Percentiles rank a stretch among this genome's conserved stretches.
These are phyloP conservation scores for Caenorhabditis tropicalis DNA, from an alignment of 1,140 invertebrate genomes.

Conservation along the genomic window DNA sequence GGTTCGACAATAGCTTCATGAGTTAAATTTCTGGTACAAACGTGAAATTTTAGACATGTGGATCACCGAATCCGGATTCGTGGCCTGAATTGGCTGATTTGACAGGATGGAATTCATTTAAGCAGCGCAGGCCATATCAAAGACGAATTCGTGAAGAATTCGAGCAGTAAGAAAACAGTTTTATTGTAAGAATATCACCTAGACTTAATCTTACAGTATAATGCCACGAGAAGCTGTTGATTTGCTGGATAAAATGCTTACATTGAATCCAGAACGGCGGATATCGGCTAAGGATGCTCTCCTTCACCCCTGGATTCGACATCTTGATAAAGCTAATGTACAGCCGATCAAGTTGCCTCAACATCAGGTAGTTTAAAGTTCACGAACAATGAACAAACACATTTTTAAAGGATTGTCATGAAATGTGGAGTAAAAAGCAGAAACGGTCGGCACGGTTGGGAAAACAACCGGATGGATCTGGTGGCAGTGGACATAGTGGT, in stretches of 20 bases:
- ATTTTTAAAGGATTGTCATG: conserved; percentile 84
- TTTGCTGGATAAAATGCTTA: conserved; percentile 93
- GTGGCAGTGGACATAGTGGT: conserved; percentile 13
- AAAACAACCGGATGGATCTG: conserved; percentile 17
- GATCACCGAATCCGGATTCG: conserved; percentile 91
- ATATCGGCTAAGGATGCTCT: conserved; percentile 93
- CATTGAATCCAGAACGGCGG: conserved; percentile 89
- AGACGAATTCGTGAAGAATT: conserved; percentile 79
- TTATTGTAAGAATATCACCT: background rate
- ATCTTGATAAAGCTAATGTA: conserved; percentile 83
- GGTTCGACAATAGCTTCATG: conserved; percentile 56
- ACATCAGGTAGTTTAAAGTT: conserved; percentile 78
- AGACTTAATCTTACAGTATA: conserved; percentile 67
- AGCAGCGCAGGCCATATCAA: conserved; percentile 42
- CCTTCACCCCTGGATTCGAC: conserved; percentile 89
- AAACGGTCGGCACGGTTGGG: conserved; percentile 9
- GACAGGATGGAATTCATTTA: conserved; percentile 72
- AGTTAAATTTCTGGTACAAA: background rate
- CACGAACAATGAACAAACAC: background rate
- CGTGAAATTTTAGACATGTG: conserved; percentile 78
- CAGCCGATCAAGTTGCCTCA: conserved; percentile 79
- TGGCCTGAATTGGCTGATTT: conserved; percentile 97
- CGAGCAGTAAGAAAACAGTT: conserved; percentile 39
- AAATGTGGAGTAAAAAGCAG: conserved; percentile 89
- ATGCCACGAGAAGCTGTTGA: conserved; percentile 89